A percentile compares a stretch with the other conserved stretches of the same genome.
These are phyloP conservation scores for Apogon hyalosoma DNA, from an alignment of 2,797 vertebrate species.

Conservation along the genomic window DNA sequence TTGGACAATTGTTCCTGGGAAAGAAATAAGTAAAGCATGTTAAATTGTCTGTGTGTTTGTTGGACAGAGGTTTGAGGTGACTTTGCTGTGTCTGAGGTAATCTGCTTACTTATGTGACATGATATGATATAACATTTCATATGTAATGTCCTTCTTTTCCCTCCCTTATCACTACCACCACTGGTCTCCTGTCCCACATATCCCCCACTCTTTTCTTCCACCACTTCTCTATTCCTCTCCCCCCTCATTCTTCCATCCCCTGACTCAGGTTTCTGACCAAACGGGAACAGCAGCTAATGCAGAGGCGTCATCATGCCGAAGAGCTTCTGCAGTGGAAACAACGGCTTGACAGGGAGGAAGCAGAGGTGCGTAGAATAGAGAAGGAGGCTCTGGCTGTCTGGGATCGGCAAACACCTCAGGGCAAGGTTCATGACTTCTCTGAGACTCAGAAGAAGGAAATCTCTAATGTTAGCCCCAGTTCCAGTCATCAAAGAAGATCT, in stretches of 20 bases:
- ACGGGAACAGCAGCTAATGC: slow-evolving; percentile 95
- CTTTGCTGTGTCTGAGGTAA: slow-evolving; percentile 58
- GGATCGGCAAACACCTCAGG: slow-evolving; percentile 84
- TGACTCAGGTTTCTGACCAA: slow-evolving; percentile 93
- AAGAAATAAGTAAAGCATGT: slow-evolving; percentile 56
- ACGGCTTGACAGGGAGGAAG: slow-evolving; percentile 93
- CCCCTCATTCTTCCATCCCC: slow-evolving; percentile 31
- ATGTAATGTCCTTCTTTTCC: slow-evolving; percentile 46
- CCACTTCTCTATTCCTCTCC: slow-evolving; percentile 19
- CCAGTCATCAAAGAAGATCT: slow-evolving; percentile 48
- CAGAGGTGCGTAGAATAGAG: slow-evolving; percentile 92
- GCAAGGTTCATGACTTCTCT: slow-evolving; percentile 45
- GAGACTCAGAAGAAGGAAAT: slow-evolving; percentile 79
- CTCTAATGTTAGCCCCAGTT: slow-evolving; percentile 75
- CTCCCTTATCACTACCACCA: slow-evolving; percentile 13
- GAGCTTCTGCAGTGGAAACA: slow-evolving; percentile 95
- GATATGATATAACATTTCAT: slow-evolving; percentile 36
- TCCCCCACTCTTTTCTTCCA: slow-evolving; percentile 12
- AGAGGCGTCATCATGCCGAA: slow-evolving; percentile 92
- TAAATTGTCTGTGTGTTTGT: slow-evolving; percentile 36
- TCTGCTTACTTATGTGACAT: slow-evolving; percentile 37
- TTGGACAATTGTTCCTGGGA: slow-evolving; percentile 40
- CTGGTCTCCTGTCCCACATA: background rate
- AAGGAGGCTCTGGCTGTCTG: slow-evolving; percentile 92
- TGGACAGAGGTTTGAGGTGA: slow-evolving; percentile 59